A percentile compares a stretch with the other conserved stretches of the same genome.
These are phyloP conservation scores for Enhydra lutris DNA, from an alignment of 2,113 vertebrate genomes.

Conservation along the genomic window DNA sequence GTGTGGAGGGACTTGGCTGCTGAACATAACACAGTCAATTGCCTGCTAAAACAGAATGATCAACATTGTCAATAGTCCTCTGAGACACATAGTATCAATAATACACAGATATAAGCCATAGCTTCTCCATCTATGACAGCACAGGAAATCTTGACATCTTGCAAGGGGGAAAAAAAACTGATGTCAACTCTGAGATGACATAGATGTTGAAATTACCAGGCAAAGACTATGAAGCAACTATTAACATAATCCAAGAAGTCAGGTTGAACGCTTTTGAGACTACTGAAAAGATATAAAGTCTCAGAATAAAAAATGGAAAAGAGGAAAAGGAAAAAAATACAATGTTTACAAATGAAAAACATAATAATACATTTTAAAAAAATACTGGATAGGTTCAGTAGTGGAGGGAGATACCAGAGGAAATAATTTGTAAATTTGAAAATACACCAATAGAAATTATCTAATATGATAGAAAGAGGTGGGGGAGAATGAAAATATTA, in stretches of 20 bases:
- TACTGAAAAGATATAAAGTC: background rate
- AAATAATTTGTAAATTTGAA: background rate
- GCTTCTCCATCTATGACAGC: background rate
- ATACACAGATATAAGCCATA: background rate
- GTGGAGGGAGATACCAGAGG: background rate
- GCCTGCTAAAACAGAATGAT: background rate
- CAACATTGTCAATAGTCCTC: background rate
- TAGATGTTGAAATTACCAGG: background rate
- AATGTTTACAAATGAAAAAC: background rate
- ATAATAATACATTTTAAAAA: background rate
- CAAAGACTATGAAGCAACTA: background rate
- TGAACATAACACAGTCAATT: accelerated
- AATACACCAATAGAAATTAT: background rate
- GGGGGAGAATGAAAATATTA: background rate
- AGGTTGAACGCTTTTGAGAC: background rate
- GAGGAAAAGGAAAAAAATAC: background rate
- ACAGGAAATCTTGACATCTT: background rate
- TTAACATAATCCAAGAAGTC: background rate
- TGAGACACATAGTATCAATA: background rate
- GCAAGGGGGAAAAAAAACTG: background rate
- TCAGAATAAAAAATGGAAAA: background rate
- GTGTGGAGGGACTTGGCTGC: background rate
- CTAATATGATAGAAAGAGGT: background rate
- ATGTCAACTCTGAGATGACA: background rate
- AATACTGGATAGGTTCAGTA: no score